Evolutionary conservation across 1,140 invertebrate species (phyloP).

Genomic region (Drosophila tropicalis): DNA sequence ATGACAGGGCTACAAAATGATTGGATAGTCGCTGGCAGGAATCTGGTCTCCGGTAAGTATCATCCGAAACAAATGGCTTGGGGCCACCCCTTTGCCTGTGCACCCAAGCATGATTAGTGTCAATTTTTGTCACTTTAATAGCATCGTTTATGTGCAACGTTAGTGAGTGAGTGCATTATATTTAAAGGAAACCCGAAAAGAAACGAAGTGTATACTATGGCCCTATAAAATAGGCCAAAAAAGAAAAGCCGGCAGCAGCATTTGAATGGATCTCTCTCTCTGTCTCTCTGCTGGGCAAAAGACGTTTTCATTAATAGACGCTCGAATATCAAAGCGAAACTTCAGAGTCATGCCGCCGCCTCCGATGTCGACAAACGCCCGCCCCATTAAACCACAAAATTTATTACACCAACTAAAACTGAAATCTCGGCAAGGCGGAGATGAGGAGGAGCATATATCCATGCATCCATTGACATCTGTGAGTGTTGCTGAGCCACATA

Average conservation of each 20-base stretch:
- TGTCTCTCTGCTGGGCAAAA: slow-evolving; percentile 30
- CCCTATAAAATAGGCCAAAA: slow-evolving; percentile 75
- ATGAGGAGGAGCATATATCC: slow-evolving; percentile 27
- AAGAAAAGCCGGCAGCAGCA: slow-evolving; percentile 49
- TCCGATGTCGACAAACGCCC: slow-evolving; percentile 62
- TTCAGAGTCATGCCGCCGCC: slow-evolving; percentile 73
- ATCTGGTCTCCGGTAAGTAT: background rate
- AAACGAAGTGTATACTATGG: slow-evolving; percentile 40
- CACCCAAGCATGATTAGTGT: slow-evolving; percentile 75
- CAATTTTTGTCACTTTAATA: slow-evolving; percentile 80
- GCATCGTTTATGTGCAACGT: slow-evolving; percentile 60
- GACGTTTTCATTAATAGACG: slow-evolving; percentile 78
- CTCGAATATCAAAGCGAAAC: slow-evolving; percentile 79
- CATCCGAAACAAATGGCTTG: slow-evolving; percentile 45
- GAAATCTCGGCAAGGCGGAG: slow-evolving; percentile 63
- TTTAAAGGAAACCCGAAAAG: slow-evolving; percentile 42
- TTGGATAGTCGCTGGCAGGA: background rate
- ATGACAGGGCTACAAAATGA: slow-evolving; percentile 70
- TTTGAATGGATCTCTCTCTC: no score
- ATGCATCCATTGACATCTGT: slow-evolving; percentile 56
- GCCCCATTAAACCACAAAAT: slow-evolving; percentile 81
- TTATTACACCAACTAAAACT: slow-evolving; percentile 79
- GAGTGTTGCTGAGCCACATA: slow-evolving; percentile 8
- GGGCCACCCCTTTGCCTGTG: slow-evolving; percentile 66
- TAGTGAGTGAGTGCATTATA: slow-evolving; percentile 62